Evolutionary conservation across 2,888 invertebrate species (phyloP), one percentile per base, ranked within the genome.

Genomic region (Ellobium chinense): DNA sequence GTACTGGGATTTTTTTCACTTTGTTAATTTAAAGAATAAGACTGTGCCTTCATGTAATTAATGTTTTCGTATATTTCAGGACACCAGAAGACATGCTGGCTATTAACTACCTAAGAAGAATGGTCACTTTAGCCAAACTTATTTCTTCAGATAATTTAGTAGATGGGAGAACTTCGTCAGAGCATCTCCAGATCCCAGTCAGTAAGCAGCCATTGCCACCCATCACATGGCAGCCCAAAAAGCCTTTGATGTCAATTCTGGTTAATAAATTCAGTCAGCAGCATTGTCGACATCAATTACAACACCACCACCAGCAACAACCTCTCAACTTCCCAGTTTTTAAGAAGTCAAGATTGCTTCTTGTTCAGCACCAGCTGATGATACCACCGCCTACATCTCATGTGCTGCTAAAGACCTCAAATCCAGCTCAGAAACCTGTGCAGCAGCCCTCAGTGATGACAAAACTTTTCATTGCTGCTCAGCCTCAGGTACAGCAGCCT

Each of bases 81-180:
- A 54, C 99, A 99, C 93, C 99, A 99, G 94, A 99, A 99, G 95
- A 98, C 88, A 95, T 98, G 91, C 94, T 99, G 91, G 99, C 99
- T 83, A 98, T 99, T 89, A 99, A 99, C 93, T 95, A 98, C 93
- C 96, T 99, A 75, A 98, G 98, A 94, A 97, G 98, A 92, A 97
- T 93, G 9, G 84, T 88, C 81, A 82, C 88, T 34, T 88, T 88
- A 34, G 80, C 84, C 12, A 91, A 90, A 73, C 87, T 91, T 9
- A 83, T 90, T 78, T 91, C 92, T 5, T 84, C 88, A n/a, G n/a
- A n/a, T n/a, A n/a, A n/a, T n/a, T n/a, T n/a, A n/a, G 76, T 88
- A 63, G 90, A 90, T 77, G 87, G 87, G 12, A 80, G 87, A 14
- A 84, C 88, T 37, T 73, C 77, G 14, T 73, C 81, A 7, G 37